phyloP scores from a whole-genome alignment of 2,888 invertebrate genomes.

The Drosophila suboccidentalis region DNA sequence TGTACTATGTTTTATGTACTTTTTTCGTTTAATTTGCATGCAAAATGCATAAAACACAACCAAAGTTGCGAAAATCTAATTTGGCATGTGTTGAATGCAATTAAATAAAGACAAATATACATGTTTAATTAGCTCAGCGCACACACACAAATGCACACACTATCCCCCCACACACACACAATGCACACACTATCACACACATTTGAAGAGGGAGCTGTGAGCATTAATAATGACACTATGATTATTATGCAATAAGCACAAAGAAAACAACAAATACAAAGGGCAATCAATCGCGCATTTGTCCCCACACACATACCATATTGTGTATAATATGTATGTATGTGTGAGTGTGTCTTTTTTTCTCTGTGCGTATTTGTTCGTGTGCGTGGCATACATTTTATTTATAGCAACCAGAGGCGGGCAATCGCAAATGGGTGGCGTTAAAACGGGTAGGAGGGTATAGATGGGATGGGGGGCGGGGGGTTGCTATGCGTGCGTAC shows the following conservation, averaged over 20 bases:
- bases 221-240: slow-evolving; percentile 51
- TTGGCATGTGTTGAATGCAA: slow-evolving; percentile 20
- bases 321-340: not conserved
- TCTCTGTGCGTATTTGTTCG: not conserved
- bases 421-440: slow-evolving; percentile 35
- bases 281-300: slow-evolving; percentile 73
- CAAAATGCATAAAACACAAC: not conserved
- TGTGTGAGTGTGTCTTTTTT: not conserved
- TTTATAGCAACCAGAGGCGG: slow-evolving; percentile 72
- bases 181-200: not conserved
- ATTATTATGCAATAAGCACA: slow-evolving; percentile 58
- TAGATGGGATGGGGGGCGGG: not conserved
- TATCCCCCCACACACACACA: not conserved
- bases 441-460: not conserved
- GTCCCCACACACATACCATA: slow-evolving; percentile 19
- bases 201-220: not conserved
- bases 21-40: not conserved
- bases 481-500: slow-evolving; percentile 21
- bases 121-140: slow-evolving; percentile 18
- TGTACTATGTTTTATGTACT: not conserved
- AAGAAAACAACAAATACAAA: slow-evolving; percentile 26
- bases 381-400: slow-evolving; percentile 59
- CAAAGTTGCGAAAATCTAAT: slow-evolving; percentile 10
- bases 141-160: slow-evolving; percentile 4
- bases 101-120: slow-evolving; percentile 12